Evolutionary conservation across 2,888 invertebrate species (phyloP), one percentile per base, ranked within the genome.

Genomic region (Trissonchulus sp.): DNA sequence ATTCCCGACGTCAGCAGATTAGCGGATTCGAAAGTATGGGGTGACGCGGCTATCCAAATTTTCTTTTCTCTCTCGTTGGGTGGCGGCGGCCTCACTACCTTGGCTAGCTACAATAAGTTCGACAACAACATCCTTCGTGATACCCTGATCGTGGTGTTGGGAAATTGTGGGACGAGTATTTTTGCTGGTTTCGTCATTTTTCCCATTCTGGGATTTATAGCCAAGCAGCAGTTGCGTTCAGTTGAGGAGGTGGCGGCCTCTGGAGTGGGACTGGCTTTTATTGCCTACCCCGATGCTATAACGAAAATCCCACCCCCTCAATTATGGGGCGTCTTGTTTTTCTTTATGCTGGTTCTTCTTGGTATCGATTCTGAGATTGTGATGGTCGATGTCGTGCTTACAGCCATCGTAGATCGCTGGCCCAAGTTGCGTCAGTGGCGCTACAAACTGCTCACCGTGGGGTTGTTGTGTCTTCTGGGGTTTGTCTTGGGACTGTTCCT

Each of bases 381-480:
- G 31, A 33, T 65, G 68, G 48, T 48, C 8, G 87, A 86, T 74
- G 87, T 87, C 1, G 86, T 87, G 3, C 86, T 86, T 71, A 87
- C 87, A 3, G 86, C 86, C 0, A 80, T 87, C n/a, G 77, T 86
- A 75, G 87, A 87, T 79, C 81, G 82, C 74, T 85, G 85, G 76
- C 86, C 86, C 3, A 73, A 79, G 1, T 83, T 78, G 2, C 73
- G 76, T 23, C 76, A 30, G n/a, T 74, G 74, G 74, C 38, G 38
- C 2, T 36, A 77, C 34, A 77, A 77, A 37, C 35, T 48, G 23
- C 18, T 38, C 2, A 62, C 74, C 1, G 68, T 71, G 3, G 73
- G n/a, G 18, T 60, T 34, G 30, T 33, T 77, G 48, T 77, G 76
- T 34, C 31, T 76, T 23, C 30, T 69, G 23, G 63, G 62, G 28